phyloP scores from a whole-genome alignment of 2,888 invertebrate genomes.

The Drosophila borealis region DNA sequence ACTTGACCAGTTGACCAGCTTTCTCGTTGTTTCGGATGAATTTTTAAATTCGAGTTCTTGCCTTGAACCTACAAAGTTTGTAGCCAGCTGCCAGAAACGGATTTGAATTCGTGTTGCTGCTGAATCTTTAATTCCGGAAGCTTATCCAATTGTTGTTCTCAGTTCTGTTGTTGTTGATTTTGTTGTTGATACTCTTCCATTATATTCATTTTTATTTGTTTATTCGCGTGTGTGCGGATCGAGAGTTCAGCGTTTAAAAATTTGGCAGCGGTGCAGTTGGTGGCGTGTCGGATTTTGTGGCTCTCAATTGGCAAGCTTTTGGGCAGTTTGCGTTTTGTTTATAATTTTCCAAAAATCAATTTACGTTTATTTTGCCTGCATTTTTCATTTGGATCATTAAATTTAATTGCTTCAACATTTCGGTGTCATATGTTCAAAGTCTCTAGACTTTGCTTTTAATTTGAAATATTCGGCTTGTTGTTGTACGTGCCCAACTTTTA shows the following conservation, averaged over 20 bases:
- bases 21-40: slow-evolving; percentile 12
- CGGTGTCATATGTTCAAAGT: slow-evolving; percentile 26
- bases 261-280: slow-evolving; percentile 7
- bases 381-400: slow-evolving; percentile 33
- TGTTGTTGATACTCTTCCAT: slow-evolving; percentile 44
- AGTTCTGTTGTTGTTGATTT: slow-evolving; percentile 5
- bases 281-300: neutral
- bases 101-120: slow-evolving; percentile 16
- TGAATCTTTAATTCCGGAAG: slow-evolving; percentile 57
- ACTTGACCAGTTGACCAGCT: slow-evolving; percentile 33
- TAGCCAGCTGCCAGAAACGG: slow-evolving; percentile 39
- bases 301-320: slow-evolving; percentile 28
- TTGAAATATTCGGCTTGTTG: neutral
- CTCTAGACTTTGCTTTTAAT: slow-evolving; percentile 23
- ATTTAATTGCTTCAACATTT: slow-evolving; percentile 31
- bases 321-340: slow-evolving; percentile 39
- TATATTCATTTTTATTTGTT: slow-evolving; percentile 36
- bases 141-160: slow-evolving; percentile 51
- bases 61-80: slow-evolving; percentile 58
- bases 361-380: slow-evolving; percentile 38
- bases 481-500: slow-evolving; percentile 22
- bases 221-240: slow-evolving; percentile 22
- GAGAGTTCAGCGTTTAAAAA: slow-evolving; percentile 26
- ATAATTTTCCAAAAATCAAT: slow-evolving; percentile 30
- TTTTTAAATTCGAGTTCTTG: slow-evolving; percentile 7